Evolutionary conservation across 1,140 invertebrate genomes (phyloP).

Genomic region (Tribolium madens): DNA sequence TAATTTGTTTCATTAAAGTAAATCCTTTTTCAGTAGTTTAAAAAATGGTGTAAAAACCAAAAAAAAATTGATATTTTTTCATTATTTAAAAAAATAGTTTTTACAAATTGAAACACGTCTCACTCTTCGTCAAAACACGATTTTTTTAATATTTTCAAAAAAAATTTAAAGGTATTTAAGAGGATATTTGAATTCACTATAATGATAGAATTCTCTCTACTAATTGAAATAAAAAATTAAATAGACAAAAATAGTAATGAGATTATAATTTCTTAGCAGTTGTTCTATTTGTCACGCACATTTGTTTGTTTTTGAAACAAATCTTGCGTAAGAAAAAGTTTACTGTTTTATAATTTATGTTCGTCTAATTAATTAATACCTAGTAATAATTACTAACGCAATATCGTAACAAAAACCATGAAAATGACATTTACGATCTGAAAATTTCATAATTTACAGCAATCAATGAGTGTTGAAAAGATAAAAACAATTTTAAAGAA

Average conservation of each 20-base stretch:
- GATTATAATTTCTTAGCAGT: neutral
- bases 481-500: neutral
- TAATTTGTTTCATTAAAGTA: no score
- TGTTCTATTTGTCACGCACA: neutral
- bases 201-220: no score
- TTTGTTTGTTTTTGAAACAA: neutral
- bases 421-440: neutral
- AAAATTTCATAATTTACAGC: neutral
- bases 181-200: no score
- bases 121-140: no score
- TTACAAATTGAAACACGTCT: no score
- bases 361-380: neutral
- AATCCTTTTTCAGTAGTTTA: no score
- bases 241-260: neutral
- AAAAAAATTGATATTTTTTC: no score
- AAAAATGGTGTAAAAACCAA: no score
- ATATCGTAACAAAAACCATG: neutral
- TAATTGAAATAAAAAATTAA: neutral
- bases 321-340: neutral
- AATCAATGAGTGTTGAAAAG: neutral
- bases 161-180: no score
- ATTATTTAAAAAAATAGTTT: no score
- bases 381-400: neutral
- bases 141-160: no score
- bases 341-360: neutral